Base-by-base conservation (phyloP, 1,140 invertebrate genomes). In the Procambarus virginalis region DNA sequence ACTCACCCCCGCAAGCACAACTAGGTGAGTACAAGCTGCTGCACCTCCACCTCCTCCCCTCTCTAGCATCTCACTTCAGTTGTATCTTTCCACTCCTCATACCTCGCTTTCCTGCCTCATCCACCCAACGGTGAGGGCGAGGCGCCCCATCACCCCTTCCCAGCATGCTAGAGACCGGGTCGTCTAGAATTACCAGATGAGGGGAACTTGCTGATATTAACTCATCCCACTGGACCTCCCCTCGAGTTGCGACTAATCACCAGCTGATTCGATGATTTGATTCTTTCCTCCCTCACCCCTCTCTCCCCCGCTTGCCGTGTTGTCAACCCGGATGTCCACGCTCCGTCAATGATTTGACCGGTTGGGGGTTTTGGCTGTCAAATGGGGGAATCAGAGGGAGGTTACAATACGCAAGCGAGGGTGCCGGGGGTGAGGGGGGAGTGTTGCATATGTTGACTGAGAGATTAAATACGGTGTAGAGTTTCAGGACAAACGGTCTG, bases 381-480 rank as follows among this genome's bases (percentile, higher is more conserved):
- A 75, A 84, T 34, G 73, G 51, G 34, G 58, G 22, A 10, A 22
- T 10, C 45, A 22, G 73, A 75, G 68, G 34, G 34, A 49, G 64
- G 68, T 73, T 73, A 22, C 68, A 73, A 73, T 20, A 73, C 68
- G 20, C 68, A 5, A 4, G 4, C 60, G 60, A 9, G 55, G 55
- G 55, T 45, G 22, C n/a, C 5, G n/a, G n/a, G 51, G 22, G 60
- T 4, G 60, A n/a, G 70, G 70, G 49, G 68, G 68, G 64, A 51
- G 46, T 70, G 9, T 64, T 70, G 82, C 82, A 73, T 73, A 84
- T 84, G 82, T 84, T 84, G 82, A 84, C 82, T 58, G 48, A 75
- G 82, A 75, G 82, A 84, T 84, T 84, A 84, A 84, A 84, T 84
- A 55, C 46, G 68, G 82, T 84, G 82, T 76, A 10, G 46, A 51